Percentiles rank a stretch among this genome's conserved stretches.
phyloP scores from a whole-genome alignment of 37 sponge, comb jelly and placozoan genomes.

The Halichondria panicea region DNA sequence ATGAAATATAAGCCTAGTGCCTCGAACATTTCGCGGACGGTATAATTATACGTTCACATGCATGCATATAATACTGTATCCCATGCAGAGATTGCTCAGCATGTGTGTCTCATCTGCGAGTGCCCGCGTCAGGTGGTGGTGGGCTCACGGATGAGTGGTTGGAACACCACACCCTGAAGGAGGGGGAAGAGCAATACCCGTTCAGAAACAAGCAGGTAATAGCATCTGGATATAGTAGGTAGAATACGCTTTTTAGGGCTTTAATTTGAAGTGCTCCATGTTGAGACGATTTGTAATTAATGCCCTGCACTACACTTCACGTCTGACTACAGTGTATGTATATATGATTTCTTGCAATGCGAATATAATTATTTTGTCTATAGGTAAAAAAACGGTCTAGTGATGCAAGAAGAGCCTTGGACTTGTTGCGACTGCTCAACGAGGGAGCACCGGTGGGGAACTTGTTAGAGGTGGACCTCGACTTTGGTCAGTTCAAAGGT shows the following conservation, averaged over 20 bases:
- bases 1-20: too few relatives aligned
- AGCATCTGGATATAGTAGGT: too few relatives aligned
- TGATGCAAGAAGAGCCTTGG: slow-evolving; percentile 28
- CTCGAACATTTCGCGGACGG: too few relatives aligned
- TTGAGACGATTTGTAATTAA: too few relatives aligned
- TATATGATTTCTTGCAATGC: too few relatives aligned
- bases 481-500: slow-evolving; percentile 59
- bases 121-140: slow-evolving; percentile 1
- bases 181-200: neutral
- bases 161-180: neutral
- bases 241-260: too few relatives aligned
- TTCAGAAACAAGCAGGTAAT: slow-evolving; percentile 13
- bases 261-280: too few relatives aligned
- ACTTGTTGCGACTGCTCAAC: slow-evolving; percentile 36
- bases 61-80: neutral
- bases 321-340: too few relatives aligned
- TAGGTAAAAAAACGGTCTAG: slow-evolving; percentile 27
- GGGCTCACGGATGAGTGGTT: slow-evolving; percentile 21
- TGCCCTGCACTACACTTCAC: too few relatives aligned
- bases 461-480: slow-evolving; percentile 29
- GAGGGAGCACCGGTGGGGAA: slow-evolving; percentile 32
- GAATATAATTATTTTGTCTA: too few relatives aligned
- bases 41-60: too few relatives aligned
- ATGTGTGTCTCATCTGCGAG: neutral
- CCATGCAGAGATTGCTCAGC: slow-evolving; percentile 48